Conservation (phyloP, 2,113 vertebrate genomes). For the Campylorhamphus procurvoides region DNA sequence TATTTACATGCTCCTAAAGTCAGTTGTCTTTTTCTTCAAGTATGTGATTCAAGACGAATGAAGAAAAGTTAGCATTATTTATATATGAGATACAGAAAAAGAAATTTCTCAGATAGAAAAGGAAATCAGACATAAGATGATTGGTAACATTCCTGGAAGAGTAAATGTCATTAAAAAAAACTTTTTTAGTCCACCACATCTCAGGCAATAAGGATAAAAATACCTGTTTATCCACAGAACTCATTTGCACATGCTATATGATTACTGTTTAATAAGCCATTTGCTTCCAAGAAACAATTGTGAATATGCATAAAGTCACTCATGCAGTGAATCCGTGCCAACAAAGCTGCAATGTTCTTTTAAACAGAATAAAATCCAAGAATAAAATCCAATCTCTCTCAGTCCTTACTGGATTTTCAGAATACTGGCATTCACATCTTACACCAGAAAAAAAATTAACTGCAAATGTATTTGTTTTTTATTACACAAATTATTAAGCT, state of each 20-base stretch:
- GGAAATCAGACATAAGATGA: not conserved
- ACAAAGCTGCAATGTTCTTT: not conserved
- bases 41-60: not conserved
- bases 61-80: not conserved
- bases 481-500: not conserved
- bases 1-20: not conserved
- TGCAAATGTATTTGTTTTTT: not conserved
- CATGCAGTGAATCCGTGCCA: not conserved
- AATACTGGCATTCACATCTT: not conserved
- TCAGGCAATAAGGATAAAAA: not conserved
- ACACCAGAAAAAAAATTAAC: not conserved
- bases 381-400: not conserved
- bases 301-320: conserved; percentile 38
- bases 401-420: not conserved
- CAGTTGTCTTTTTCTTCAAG: not conserved
- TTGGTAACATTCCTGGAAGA: not conserved
- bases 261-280: conserved; percentile 39
- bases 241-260: not conserved
- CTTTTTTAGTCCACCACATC: not conserved
- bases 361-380: not conserved
- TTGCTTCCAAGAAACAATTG: conserved; percentile 26
- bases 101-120: not conserved
- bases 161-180: not conserved
- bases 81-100: not conserved
- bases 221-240: not conserved